Conservation (phyloP, 2,113 vertebrate genomes). For the Cyphomyrus discorhynchus region DNA sequence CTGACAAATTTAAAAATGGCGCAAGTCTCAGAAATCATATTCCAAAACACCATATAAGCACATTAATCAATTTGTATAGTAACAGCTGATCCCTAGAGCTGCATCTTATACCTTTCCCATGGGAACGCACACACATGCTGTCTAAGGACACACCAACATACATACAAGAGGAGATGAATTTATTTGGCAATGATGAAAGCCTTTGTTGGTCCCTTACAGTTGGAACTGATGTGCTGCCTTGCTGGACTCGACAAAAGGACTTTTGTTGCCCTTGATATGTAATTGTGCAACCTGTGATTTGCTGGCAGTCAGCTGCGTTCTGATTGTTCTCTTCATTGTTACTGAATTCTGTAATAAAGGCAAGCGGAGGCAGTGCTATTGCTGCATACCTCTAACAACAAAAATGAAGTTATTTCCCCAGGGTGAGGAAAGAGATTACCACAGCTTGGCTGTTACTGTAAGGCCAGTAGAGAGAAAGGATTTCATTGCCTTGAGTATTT, state of each 20-base stretch:
- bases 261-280: slow-evolving; percentile 3
- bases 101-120: not conserved
- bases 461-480: slow-evolving; percentile 34
- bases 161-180: not conserved
- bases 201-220: not conserved
- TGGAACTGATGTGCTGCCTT: not conserved
- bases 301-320: slow-evolving; percentile 19
- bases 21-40: not conserved
- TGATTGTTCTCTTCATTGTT: slow-evolving; percentile 44
- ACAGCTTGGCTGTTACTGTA: slow-evolving; percentile 47
- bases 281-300: slow-evolving; percentile 14
- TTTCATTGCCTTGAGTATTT: slow-evolving; percentile 47
- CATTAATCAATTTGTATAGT: not conserved
- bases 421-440: slow-evolving; percentile 52
- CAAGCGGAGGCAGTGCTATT: slow-evolving; percentile 51
- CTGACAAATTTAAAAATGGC: not conserved
- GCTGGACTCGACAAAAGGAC: not conserved
- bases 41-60: not conserved
- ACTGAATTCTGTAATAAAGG: slow-evolving; percentile 51
- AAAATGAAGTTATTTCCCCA: slow-evolving; percentile 59
- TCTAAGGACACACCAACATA: not conserved
- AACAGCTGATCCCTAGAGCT: not conserved
- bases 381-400: slow-evolving; percentile 33
- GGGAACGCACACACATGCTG: not conserved
- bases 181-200: not conserved